Conservation (phyloP, 2,888 invertebrate species). For the Nemoura dubitans region DNA sequence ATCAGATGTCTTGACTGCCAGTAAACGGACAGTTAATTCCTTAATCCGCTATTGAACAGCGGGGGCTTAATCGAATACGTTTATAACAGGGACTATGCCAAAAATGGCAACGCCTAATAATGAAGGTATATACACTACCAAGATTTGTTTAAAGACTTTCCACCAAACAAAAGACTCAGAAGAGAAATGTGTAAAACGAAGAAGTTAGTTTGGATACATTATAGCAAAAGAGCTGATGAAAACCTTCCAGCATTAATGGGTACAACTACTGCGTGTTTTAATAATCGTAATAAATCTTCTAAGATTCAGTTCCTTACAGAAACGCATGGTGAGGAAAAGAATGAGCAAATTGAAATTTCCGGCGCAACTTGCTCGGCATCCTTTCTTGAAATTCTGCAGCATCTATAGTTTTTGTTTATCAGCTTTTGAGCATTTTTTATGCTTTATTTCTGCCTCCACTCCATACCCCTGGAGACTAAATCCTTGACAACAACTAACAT, state of each 20-base stretch:
- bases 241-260: neutral
- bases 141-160: constrained; percentile 8
- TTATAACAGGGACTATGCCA: too few species aligned
- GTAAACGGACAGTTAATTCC: too few species aligned
- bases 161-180: neutral
- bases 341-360: neutral
- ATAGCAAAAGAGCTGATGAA: neutral
- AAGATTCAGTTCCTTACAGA: neutral
- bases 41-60: too few species aligned
- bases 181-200: too few species aligned
- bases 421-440: neutral
- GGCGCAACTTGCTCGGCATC: neutral
- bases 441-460: neutral
- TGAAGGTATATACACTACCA: too few species aligned
- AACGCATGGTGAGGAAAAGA: neutral
- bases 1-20: too few species aligned
- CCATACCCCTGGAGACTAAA: neutral
- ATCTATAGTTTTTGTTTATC: neutral
- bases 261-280: constrained; percentile 23
- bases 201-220: neutral
- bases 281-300: constrained; percentile 23
- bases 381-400: neutral
- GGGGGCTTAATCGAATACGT: too few species aligned
- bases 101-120: too few species aligned
- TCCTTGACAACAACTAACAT: too few species aligned